Evolutionary conservation across 1,140 invertebrate species (phyloP).

Genomic region (Sitobion miscanthi): DNA sequence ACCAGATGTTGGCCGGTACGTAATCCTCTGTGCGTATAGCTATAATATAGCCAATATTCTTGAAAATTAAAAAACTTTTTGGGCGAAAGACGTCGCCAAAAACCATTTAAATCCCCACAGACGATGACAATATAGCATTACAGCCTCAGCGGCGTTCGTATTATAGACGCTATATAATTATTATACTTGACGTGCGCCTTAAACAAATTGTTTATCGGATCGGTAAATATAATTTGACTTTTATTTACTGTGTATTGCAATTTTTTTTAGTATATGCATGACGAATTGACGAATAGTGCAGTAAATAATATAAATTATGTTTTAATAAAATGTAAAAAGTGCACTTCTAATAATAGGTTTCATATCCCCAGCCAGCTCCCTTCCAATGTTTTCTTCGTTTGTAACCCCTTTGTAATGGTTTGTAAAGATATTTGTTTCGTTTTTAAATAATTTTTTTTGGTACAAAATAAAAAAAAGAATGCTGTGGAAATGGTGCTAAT

Average conservation of each 20-base stretch:
- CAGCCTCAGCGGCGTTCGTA: background rate
- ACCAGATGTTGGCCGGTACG: background rate
- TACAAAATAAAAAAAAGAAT: too few relatives aligned
- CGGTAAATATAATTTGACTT: background rate
- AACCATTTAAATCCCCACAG: background rate
- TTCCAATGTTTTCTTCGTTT: too few relatives aligned
- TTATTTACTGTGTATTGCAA: background rate
- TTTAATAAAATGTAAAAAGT: too few relatives aligned
- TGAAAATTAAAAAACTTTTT: slow-evolving; percentile 20
- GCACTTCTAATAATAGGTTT: too few relatives aligned
- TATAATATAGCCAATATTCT: background rate
- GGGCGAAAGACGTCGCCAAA: background rate
- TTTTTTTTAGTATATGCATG: background rate
- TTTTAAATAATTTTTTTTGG: too few relatives aligned
- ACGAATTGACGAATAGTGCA: too few relatives aligned
- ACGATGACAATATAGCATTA: background rate
- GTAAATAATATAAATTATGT: too few relatives aligned
- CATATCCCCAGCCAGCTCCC: too few relatives aligned
- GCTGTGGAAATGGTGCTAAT: too few relatives aligned
- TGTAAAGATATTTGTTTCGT: too few relatives aligned
- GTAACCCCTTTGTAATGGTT: too few relatives aligned
- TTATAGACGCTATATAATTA: background rate
- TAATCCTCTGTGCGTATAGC: background rate
- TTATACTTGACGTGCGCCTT: background rate
- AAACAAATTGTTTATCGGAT: background rate